A percentile compares a stretch with the other conserved stretches of the same genome.
Evolutionary conservation across 2,113 vertebrate genomes (phyloP).

Genomic region (Canis aureus): DNA sequence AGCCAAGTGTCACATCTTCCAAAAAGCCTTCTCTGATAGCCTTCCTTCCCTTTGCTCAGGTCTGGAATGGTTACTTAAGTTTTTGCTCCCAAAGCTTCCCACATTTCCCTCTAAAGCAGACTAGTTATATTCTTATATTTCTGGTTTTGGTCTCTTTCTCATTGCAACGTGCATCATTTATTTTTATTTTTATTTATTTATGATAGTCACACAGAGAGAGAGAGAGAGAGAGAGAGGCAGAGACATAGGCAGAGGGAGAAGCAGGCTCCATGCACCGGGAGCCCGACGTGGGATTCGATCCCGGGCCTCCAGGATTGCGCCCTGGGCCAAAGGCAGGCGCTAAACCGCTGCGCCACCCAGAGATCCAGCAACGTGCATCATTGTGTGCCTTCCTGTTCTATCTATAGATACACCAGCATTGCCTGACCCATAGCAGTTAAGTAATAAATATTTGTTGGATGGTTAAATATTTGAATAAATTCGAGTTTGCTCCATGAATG

Average conservation of each 20-base stretch:
- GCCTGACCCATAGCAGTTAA: background rate
- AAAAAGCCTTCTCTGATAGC: background rate
- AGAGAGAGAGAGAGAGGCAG: too few relatives aligned
- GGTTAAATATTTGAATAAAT: conserved; percentile 26
- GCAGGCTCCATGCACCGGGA: too few relatives aligned
- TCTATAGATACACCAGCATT: background rate
- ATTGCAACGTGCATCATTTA: background rate
- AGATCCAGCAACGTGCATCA: background rate
- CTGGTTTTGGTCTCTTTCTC: background rate
- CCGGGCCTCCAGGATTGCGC: too few relatives aligned
- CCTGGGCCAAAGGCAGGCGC: too few relatives aligned
- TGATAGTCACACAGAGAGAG: too few relatives aligned
- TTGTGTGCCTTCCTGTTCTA: background rate
- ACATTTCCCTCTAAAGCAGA: background rate
- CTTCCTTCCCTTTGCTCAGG: background rate
- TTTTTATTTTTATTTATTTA: too few relatives aligned
- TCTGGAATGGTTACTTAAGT: background rate
- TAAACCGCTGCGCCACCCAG: too few relatives aligned
- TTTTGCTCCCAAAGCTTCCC: background rate
- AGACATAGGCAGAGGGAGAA: too few relatives aligned
- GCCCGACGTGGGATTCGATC: too few relatives aligned
- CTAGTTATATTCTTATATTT: too few relatives aligned
- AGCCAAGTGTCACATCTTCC: background rate
- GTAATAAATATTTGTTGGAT: conserved; percentile 2
- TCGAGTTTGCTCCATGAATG: background rate